Percentiles rank a stretch among this genome's conserved stretches.
These are phyloP conservation scores for Eurytoma adleriae DNA, from an alignment of 2,888 invertebrate genomes.

Conservation along the genomic window DNA sequence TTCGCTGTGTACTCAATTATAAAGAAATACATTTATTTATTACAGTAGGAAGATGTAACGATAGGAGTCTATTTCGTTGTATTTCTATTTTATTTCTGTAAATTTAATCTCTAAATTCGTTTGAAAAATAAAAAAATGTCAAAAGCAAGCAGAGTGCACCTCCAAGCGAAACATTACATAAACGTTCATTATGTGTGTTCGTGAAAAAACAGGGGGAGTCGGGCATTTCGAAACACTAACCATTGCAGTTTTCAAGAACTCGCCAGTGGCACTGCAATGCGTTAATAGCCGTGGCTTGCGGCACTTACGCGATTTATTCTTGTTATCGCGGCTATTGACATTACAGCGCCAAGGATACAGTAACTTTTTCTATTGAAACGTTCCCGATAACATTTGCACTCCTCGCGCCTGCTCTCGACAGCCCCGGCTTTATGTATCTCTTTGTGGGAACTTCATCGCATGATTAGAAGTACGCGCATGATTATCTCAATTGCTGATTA, in stretches of 20 bases:
- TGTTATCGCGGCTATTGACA: slow-evolving; percentile 46
- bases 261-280: slow-evolving; percentile 2
- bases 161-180: background rate
- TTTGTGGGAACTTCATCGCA: slow-evolving; percentile 15
- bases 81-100: background rate
- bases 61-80: background rate
- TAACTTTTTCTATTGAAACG: slow-evolving; percentile 16
- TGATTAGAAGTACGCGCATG: background rate
- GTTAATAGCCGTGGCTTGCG: slow-evolving; percentile 33
- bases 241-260: slow-evolving; percentile 28
- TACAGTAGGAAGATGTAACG: background rate
- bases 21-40: no score
- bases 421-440: background rate
- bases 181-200: background rate
- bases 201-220: background rate
- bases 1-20: no score
- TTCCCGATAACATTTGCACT: slow-evolving; percentile 42
- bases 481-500: background rate
- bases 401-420: background rate
- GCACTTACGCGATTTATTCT: slow-evolving; percentile 35
- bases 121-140: no score
- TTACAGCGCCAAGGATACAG: slow-evolving; percentile 41
- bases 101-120: no score
- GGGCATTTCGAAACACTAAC: slow-evolving; percentile 20
- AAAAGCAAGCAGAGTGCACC: background rate